These are phyloP conservation scores for Seira musarum DNA, from an alignment of 2,888 invertebrate species.

Conservation along the genomic window DNA sequence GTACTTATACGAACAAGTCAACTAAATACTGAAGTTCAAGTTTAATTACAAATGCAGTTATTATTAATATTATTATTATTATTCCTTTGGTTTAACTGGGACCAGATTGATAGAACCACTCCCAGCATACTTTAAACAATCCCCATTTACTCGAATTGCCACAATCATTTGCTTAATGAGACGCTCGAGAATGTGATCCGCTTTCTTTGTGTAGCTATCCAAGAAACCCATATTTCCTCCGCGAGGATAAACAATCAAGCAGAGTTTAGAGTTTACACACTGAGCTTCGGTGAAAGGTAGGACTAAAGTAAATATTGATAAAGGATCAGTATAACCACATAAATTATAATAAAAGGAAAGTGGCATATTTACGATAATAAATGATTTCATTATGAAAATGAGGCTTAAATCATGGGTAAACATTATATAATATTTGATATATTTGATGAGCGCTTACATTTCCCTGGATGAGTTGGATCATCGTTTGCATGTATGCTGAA, in stretches of 20 bases:
- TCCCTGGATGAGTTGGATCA: constrained; percentile 50
- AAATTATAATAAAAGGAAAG: no score
- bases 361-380: no score
- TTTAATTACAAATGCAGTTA: no score
- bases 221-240: constrained; percentile 53
- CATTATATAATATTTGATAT: no score
- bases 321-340: neutral
- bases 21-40: no score
- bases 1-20: no score
- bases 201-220: constrained; percentile 42
- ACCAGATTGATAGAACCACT: constrained; percentile 26
- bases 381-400: no score
- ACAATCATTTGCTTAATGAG: constrained; percentile 46
- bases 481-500: constrained; percentile 57
- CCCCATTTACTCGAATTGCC: constrained; percentile 46
- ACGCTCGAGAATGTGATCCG: constrained; percentile 43
- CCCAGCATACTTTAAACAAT: constrained; percentile 39
- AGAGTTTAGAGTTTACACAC: constrained; percentile 44
- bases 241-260: constrained; percentile 37
- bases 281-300: constrained; percentile 32
- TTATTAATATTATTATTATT: neutral
- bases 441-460: constrained; percentile 33
- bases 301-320: constrained; percentile 7
- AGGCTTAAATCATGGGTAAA: no score
- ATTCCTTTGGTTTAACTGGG: constrained; percentile 17